Base-by-base conservation (phyloP, 2,113 vertebrate species). In the Panthera leo region DNA sequence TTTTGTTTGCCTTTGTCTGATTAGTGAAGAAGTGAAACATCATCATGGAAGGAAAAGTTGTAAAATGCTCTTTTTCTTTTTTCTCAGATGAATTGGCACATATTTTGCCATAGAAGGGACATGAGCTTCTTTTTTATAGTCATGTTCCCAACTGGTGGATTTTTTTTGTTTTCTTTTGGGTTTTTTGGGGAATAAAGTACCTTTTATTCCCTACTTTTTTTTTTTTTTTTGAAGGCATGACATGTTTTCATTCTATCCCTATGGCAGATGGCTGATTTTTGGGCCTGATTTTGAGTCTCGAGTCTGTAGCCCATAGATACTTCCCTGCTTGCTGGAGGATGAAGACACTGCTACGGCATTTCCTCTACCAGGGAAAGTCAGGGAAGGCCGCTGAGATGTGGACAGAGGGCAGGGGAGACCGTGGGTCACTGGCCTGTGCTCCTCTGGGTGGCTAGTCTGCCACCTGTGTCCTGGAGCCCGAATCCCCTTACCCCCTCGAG, bases 1-100 rank as follows among this genome's bases (percentile, higher is more conserved):
- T 68, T 85, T 92, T 31, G 71, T 92, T 65, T 79, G 51, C 25
- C 27, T 91, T 90, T 67, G 10, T 65, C 9, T 65, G 55, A 67
- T 42, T 75, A 70, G 29, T 70, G 29, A 48, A 16, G 5, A 76
- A 94, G 36, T 29, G 31, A 94, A 76, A 76, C 16, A 18, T 63
- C 31, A 45, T 39, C 12, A 19, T 42, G 34, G 27, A 84, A 92
- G 76, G 48, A 70, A 87, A 94, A 78, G 53, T 70, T 5, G 1
- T 7, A 3, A 78, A 75, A 29, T 31, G 18, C 12, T 79, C 29
- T 71, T 55, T 53, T 63, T 39, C 34, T 88, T 34, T 36, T 36
- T 86, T 94, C 31, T 86, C 25, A 19, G 67, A 11, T 85, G 48
- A 80, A 96, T 36, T 48, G 27, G 65, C 36, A n/a, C 36, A 34